A percentile compares a stretch with the other conserved stretches of the same genome.
phyloP scores from a whole-genome alignment of 2,113 vertebrate genomes.

The Sceloporus undulatus region DNA sequence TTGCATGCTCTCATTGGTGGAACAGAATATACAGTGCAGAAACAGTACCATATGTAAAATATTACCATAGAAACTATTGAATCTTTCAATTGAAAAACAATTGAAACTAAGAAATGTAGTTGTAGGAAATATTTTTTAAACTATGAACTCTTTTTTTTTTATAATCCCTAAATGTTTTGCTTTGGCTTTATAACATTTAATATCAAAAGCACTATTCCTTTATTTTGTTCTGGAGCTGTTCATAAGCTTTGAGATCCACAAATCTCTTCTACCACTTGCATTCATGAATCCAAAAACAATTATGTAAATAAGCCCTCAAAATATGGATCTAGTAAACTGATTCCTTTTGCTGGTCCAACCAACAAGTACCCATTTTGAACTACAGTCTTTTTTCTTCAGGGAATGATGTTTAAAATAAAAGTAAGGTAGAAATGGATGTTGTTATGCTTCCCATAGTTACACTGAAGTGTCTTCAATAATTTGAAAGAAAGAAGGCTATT shows the following conservation, averaged over 20 bases:
- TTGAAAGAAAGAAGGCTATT: not conserved
- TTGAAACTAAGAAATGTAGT: not conserved
- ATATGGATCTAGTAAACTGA: not conserved
- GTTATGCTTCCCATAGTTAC: not conserved
- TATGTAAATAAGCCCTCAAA: not conserved
- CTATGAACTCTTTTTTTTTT: not conserved
- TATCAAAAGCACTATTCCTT: not conserved
- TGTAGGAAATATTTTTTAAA: not conserved
- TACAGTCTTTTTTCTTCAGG: not conserved
- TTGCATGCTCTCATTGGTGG: not conserved
- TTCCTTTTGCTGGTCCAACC: constrained; percentile 7
- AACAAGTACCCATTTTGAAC: not conserved
- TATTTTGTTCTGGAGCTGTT: constrained; percentile 1
- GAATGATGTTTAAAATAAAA: not conserved
- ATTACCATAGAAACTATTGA: not conserved
- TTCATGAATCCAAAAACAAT: constrained; percentile 11
- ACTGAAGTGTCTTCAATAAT: not conserved
- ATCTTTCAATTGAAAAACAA: not conserved
- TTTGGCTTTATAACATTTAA: not conserved
- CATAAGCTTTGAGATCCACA: constrained; percentile 2
- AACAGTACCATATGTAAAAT: not conserved
- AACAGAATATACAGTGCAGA: not conserved
- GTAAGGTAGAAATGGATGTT: not conserved
- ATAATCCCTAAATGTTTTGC: not conserved
- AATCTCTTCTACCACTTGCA: constrained; percentile 7